Conservation (phyloP, 2,888 invertebrate genomes). For the Andricus quercusramuli region DNA sequence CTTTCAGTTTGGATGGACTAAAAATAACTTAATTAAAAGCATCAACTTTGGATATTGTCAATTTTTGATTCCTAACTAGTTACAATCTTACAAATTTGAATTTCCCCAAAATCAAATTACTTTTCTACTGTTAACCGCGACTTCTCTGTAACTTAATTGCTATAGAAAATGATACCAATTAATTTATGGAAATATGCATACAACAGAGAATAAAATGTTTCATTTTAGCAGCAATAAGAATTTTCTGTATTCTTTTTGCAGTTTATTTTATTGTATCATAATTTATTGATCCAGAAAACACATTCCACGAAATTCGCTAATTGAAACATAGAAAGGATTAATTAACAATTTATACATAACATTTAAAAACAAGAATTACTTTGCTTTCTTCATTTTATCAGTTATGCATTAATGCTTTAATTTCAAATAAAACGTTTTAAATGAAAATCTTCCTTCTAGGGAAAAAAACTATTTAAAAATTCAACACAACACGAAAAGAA, state of each 20-base stretch:
- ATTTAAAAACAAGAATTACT: too few relatives aligned
- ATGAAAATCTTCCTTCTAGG: neutral
- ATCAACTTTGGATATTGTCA: too few relatives aligned
- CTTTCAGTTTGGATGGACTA: too few relatives aligned
- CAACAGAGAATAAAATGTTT: neutral
- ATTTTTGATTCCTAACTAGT: too few relatives aligned
- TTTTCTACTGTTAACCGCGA: neutral
- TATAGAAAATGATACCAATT: neutral
- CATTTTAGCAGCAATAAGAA: neutral
- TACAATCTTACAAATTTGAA: too few relatives aligned
- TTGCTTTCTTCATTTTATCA: neutral
- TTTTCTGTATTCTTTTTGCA: neutral
- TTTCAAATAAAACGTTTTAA: neutral
- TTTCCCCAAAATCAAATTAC: too few relatives aligned
- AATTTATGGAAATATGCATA: neutral
- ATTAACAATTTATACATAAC: neutral
- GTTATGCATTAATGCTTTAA: neutral
- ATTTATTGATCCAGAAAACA: too few relatives aligned
- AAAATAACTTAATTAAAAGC: too few relatives aligned
- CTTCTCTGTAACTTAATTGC: neutral
- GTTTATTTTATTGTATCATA: neutral
- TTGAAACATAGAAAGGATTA: neutral
- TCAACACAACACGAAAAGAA: constrained; percentile 8
- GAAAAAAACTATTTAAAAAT: neutral
- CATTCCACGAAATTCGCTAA: neutral